phyloP scores from a whole-genome alignment of 2,888 invertebrate species.

The Hirtodrosophila alboralis region DNA sequence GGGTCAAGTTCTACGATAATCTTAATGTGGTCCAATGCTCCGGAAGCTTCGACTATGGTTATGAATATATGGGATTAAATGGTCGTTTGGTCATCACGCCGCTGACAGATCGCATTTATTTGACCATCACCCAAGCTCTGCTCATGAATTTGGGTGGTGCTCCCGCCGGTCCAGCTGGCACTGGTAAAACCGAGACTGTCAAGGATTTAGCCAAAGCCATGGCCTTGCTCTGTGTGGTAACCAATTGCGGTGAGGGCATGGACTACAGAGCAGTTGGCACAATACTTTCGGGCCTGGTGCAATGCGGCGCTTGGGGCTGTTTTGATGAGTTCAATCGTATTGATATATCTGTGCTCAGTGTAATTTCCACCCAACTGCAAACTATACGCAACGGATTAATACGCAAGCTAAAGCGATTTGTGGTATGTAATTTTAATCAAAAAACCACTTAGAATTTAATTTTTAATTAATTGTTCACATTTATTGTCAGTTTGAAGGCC shows the following conservation, averaged over 20 bases:
- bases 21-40: conserved; percentile 93
- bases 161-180: conserved; percentile 89
- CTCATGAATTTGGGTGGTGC: conserved; percentile 96
- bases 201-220: conserved; percentile 96
- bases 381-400: conserved; percentile 93
- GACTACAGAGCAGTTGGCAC: conserved; percentile 93
- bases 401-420: conserved; percentile 89
- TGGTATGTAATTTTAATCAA: conserved; percentile 85
- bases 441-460: not conserved
- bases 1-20: conserved; percentile 92
- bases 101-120: conserved; percentile 95
- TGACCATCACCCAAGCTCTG: conserved; percentile 96
- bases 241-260: conserved; percentile 97
- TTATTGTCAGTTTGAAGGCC: conserved; percentile 89
- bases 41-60: conserved; percentile 94
- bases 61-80: conserved; percentile 97
- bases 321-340: conserved; percentile 98
- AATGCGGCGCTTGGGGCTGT: conserved; percentile 95
- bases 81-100: conserved; percentile 96
- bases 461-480: not conserved
- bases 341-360: conserved; percentile 95
- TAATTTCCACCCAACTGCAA: conserved; percentile 95
- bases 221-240: conserved; percentile 92
- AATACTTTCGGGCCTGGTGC: conserved; percentile 86
- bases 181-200: conserved; percentile 93